A percentile compares a stretch with the other conserved stretches of the same genome.
phyloP scores from a whole-genome alignment of 2,888 invertebrate species.

The Cloeon dipterum region DNA sequence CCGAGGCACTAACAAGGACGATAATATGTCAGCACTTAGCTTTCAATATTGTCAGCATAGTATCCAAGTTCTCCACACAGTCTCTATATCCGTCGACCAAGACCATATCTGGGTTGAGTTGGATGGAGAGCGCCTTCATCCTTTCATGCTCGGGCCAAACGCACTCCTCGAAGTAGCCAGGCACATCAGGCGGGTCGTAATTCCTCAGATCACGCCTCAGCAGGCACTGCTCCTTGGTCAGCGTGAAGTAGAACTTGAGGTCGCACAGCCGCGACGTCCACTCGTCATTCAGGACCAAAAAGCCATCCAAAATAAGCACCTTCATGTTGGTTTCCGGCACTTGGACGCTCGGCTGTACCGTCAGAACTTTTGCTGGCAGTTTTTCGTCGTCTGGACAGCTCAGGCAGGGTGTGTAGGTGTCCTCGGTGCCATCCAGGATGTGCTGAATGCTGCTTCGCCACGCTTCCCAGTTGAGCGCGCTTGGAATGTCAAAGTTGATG shows the following conservation, averaged over 20 bases:
- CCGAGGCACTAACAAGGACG: too few relatives aligned
- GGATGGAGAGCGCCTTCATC: constrained; percentile 1
- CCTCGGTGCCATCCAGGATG: constrained; percentile 6
- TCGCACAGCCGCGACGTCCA: constrained; percentile 42
- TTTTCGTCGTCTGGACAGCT: constrained; percentile 11
- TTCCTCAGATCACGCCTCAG: constrained; percentile 31
- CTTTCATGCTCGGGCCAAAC: constrained; percentile 76
- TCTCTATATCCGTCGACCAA: not conserved
- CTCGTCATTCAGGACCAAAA: constrained; percentile 44
- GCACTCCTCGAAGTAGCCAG: constrained; percentile 66
- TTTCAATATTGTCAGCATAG: too few relatives aligned
- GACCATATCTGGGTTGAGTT: not conserved
- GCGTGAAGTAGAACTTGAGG: constrained; percentile 47
- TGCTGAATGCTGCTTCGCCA: constrained; percentile 35
- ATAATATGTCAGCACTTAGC: too few relatives aligned
- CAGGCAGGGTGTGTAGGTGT: not conserved
- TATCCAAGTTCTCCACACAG: not conserved
- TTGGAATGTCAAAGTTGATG: constrained; percentile 51
- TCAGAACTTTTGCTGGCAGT: not conserved
- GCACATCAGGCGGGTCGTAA: constrained; percentile 73
- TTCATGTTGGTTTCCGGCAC: not conserved
- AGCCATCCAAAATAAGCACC: constrained; percentile 41
- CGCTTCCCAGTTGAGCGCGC: constrained; percentile 44
- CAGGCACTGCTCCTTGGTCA: constrained; percentile 42
- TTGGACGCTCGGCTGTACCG: not conserved